phyloP scores from a whole-genome alignment of 2,888 invertebrate species.

The Lycocerus yunnanus region DNA sequence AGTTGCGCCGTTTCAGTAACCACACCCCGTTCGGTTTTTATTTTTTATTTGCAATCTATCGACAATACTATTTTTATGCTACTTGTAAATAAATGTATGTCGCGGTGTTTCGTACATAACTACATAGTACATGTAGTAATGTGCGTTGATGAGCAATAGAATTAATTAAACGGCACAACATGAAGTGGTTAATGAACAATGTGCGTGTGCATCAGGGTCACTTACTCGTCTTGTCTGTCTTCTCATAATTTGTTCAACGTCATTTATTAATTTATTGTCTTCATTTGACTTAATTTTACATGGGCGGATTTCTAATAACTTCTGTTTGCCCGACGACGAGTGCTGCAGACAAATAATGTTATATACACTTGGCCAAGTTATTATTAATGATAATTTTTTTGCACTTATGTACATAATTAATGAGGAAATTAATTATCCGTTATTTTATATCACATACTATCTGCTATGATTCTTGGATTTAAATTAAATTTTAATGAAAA shows the following conservation, averaged over 20 bases:
- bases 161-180: constrained; percentile 23
- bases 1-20: neutral
- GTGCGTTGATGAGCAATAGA: constrained; percentile 28
- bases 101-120: neutral
- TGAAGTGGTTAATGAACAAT: constrained; percentile 26
- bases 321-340: neutral
- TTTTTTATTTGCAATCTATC: no score
- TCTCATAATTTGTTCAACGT: constrained; percentile 2
- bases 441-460: neutral
- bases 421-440: neutral
- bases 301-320: neutral
- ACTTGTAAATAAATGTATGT: neutral
- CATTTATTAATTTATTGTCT: neutral
- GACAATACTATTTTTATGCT: no score
- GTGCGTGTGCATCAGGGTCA: constrained; percentile 28
- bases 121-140: constrained; percentile 15
- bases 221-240: constrained; percentile 15
- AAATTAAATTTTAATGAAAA: neutral
- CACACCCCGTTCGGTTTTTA: no score
- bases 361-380: neutral
- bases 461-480: neutral
- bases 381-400: neutral
- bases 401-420: neutral
- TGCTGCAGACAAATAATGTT: neutral
- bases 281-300: neutral